A percentile compares a stretch with the other conserved stretches of the same genome.
phyloP scores from a whole-genome alignment of 2,888 invertebrate species.

The Machimus rusticus region DNA sequence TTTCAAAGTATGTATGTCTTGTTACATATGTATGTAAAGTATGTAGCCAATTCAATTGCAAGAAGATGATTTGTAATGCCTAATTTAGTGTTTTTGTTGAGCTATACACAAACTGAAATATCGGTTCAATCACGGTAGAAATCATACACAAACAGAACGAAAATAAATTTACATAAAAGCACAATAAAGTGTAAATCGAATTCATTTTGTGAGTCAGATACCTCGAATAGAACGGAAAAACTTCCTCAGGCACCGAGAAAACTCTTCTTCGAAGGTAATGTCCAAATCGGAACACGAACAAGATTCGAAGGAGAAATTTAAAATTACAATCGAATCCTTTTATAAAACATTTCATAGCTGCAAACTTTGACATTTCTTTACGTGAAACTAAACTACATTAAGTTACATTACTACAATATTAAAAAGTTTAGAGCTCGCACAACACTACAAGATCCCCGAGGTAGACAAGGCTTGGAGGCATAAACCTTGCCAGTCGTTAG shows the following conservation, averaged over 20 bases:
- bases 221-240: constrained; percentile 5
- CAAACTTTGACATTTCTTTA: constrained; percentile 39
- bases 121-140: not conserved
- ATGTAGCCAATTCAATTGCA: not conserved
- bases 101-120: not conserved
- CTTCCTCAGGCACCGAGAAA: not conserved
- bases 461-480: constrained; percentile 10
- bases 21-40: not conserved
- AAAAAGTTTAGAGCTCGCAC: constrained; percentile 33
- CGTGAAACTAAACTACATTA: constrained; percentile 35
- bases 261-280: constrained; percentile 9
- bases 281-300: constrained; percentile 15
- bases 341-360: constrained; percentile 31
- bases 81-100: not conserved
- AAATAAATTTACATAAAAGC: constrained; percentile 39
- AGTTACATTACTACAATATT: constrained; percentile 41
- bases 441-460: constrained; percentile 15
- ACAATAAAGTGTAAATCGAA: constrained; percentile 41
- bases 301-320: constrained; percentile 31
- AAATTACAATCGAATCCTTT: constrained; percentile 42
- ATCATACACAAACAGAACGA: not conserved
- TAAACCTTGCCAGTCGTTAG: constrained; percentile 30
- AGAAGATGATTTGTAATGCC: not conserved
- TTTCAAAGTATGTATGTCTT: not conserved
- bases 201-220: not conserved